A percentile compares a stretch with the other conserved stretches of the same genome.
These are phyloP conservation scores for Odontophorus gujanensis DNA, from an alignment of 2,113 vertebrate genomes.

Conservation along the genomic window DNA sequence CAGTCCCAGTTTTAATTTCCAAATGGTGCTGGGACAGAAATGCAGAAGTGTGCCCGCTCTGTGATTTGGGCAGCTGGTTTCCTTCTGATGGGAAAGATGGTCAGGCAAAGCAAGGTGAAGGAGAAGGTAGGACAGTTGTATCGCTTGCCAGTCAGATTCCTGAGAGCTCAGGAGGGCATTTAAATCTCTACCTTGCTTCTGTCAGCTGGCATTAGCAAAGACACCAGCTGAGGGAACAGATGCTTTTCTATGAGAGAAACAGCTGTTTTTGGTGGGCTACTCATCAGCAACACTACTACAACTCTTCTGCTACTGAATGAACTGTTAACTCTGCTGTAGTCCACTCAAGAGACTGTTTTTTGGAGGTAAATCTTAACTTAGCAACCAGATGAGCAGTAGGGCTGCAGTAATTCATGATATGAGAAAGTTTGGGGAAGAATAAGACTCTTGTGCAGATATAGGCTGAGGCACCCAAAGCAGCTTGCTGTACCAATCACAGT, in stretches of 20 bases:
- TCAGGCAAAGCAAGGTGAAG: background rate
- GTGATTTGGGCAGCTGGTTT: background rate
- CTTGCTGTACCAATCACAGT: background rate
- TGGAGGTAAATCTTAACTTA: background rate
- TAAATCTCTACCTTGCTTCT: background rate
- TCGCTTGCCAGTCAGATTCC: background rate
- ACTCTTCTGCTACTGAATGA: background rate
- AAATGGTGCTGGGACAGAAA: background rate
- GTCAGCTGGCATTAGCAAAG: background rate
- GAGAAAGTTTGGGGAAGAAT: background rate
- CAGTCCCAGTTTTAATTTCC: background rate
- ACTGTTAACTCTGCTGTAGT: background rate
- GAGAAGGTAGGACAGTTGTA: background rate
- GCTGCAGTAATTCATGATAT: background rate
- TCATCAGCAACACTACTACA: background rate
- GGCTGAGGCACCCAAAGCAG: fast-evolving
- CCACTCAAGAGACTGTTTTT: background rate
- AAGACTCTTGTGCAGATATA: background rate
- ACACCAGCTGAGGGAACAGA: background rate
- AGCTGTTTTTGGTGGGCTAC: background rate
- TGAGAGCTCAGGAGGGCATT: background rate
- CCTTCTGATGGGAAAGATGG: background rate
- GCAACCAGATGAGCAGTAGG: background rate
- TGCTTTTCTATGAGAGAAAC: constrained; percentile 10
- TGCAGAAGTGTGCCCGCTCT: background rate